Conservation (phyloP, 2,113 vertebrate species). For the Anas platyrhynchos region DNA sequence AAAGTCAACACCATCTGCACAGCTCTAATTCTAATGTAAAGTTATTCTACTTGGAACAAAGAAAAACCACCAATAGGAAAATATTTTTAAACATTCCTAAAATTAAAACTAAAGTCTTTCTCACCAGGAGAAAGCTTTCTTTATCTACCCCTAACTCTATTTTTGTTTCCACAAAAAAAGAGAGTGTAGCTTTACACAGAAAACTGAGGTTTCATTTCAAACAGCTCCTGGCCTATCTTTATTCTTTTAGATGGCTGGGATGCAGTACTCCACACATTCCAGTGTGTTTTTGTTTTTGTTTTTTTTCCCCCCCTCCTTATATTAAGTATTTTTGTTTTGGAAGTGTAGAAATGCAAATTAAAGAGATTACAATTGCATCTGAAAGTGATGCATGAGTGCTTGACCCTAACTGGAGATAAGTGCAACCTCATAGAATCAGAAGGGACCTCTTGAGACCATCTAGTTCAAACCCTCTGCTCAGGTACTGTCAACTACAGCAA, state of each 20-base stretch:
- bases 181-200: neutral
- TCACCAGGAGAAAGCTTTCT: neutral
- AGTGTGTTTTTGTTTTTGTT: too few species aligned
- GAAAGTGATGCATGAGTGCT: neutral
- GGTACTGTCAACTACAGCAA: neutral
- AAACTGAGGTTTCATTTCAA: neutral
- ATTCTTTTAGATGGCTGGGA: neutral
- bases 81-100: neutral
- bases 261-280: neutral
- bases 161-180: neutral
- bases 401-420: neutral
- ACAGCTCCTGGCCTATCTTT: neutral
- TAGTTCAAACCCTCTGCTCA: neutral
- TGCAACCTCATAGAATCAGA: neutral
- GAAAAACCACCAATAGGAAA: neutral
- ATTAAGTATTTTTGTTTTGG: neutral
- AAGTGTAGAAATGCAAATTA: neutral
- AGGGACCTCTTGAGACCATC: neutral
- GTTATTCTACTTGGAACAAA: constrained; percentile 34
- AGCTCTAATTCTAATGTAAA: constrained; percentile 47
- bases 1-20: constrained; percentile 48
- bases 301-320: neutral
- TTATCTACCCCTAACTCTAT: neutral
- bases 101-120: neutral
- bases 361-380: neutral